phyloP scores from a whole-genome alignment of 2,113 vertebrate genomes.

The Python bivittatus region DNA sequence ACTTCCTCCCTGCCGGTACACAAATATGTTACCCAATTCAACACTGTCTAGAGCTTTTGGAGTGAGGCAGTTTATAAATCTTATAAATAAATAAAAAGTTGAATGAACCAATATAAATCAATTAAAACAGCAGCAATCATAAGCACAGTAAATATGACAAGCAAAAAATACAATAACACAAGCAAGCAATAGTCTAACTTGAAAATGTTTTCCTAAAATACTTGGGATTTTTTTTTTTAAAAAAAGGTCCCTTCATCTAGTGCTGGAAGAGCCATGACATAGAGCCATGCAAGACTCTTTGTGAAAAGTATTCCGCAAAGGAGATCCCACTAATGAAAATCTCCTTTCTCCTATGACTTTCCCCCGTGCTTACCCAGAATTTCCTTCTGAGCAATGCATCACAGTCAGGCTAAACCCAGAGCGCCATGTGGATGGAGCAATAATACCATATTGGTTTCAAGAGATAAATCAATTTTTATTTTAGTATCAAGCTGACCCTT shows the following conservation, averaged over 20 bases:
- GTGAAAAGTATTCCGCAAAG: background rate
- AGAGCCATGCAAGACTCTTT: background rate
- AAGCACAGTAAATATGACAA: background rate
- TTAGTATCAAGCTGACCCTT: background rate
- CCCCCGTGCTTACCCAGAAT: background rate
- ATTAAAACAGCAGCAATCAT: background rate
- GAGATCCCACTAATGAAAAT: background rate
- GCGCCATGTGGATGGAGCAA: background rate
- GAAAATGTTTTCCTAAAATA: background rate
- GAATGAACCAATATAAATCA: background rate
- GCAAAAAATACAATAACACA: background rate
- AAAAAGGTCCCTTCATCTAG: background rate
- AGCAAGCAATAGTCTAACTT: background rate
- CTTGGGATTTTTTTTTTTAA: background rate
- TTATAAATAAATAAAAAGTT: background rate
- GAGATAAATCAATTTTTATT: background rate
- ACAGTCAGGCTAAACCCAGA: background rate
- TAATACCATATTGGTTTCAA: background rate
- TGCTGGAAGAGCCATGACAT: background rate
- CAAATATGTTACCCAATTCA: background rate
- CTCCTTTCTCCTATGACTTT: background rate
- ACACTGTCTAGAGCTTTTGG: background rate
- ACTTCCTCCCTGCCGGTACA: background rate
- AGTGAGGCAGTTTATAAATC: background rate
- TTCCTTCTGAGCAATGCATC: background rate